Conservation (phyloP, 2,888 invertebrate genomes). For the Idaea biselata region DNA sequence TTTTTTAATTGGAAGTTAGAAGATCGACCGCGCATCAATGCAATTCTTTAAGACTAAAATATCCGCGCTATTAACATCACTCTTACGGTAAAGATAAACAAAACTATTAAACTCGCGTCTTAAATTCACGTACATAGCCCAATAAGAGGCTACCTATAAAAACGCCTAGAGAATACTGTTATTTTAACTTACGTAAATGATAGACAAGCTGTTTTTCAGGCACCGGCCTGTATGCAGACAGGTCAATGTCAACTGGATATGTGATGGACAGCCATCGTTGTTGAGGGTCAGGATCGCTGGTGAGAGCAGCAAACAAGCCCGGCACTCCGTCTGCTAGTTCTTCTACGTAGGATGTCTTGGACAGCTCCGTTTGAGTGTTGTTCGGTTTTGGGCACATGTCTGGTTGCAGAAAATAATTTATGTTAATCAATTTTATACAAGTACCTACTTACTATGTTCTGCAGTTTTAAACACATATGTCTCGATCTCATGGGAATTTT, state of each 20-base stretch:
- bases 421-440: not conserved
- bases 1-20: no score
- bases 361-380: conserved; percentile 86
- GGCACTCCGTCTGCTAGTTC: conserved; percentile 90
- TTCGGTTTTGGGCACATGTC: conserved; percentile 95
- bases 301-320: conserved; percentile 90
- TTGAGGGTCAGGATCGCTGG: conserved; percentile 87
- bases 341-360: conserved; percentile 91
- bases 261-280: conserved; percentile 92
- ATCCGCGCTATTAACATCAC: no score
- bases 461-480: no score
- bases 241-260: conserved; percentile 88
- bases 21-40: no score
- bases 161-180: no score
- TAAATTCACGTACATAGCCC: no score
- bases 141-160: no score
- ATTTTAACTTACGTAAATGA: conserved; percentile 84
- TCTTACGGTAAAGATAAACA: no score
- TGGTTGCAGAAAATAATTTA: conserved; percentile 48
- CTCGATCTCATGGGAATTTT: no score
- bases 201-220: conserved; percentile 86
- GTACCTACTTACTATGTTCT: no score
- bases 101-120: no score
- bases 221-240: conserved; percentile 83
- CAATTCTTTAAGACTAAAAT: no score